Evolutionary conservation across 2,113 vertebrate genomes (phyloP), one percentile per base, ranked within the genome.

Genomic region (Procavia capensis): DNA sequence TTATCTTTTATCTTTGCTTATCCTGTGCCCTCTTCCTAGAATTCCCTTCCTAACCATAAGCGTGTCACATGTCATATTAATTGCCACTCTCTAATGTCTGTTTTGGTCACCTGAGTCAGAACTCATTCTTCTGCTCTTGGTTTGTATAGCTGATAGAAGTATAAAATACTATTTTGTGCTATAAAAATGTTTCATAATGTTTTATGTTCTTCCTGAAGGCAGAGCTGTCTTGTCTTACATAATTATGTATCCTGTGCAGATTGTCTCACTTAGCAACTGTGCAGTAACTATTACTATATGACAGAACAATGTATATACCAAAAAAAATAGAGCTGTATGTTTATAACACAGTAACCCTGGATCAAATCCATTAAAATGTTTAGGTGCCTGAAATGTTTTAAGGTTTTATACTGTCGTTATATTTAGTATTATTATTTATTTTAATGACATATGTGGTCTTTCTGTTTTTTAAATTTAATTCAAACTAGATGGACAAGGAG

Each of bases 401-500:
- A 88, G 24, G 63, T 74, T 85, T 74, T 81, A 31, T 82, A 72
- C 31, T 39, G 22, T 68, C 3, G 27, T 91, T 96, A 57, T 88
- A 88, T 75, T 96, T 31, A 78, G 34, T 79, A 79, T 70, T 92
- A 88, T 43, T 45, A 61, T 43, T 88, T 59, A 47, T 72, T 68
- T 96, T 78, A 61, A 7, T 97, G 54, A 94, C 4, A 25, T 82
- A 1, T 83, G 9, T 96, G 45, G n/a, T 17, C 64, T 92, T 27
- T 66, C 14, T 66, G 11, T 66, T 66, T 66, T 13, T 95, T 85
- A 50, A 2, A 88, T 82, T 39, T 88, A 19, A 83, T 88, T 96
- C 86, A 80, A 31, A 85, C 39, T 96, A 99, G 99, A 75, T 99
- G 99, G 99, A 99, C 99, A 2, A 99, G 99, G 97, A 99, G 99